phyloP scores from a whole-genome alignment of 1,140 invertebrate genomes.

The Neodiprion lecontei region DNA sequence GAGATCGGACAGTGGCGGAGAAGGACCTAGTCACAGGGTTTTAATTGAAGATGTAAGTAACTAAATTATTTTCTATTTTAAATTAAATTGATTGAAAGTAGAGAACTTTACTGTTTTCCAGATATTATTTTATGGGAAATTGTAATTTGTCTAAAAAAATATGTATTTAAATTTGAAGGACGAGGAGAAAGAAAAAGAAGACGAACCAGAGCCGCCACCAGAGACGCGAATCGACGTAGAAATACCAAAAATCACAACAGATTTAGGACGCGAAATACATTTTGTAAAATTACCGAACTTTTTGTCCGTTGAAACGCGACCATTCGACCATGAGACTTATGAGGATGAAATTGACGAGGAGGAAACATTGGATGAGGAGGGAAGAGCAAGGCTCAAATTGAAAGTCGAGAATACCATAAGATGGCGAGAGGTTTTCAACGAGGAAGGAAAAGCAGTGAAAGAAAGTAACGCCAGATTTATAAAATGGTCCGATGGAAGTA shows the following conservation, averaged over 20 bases:
- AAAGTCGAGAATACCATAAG: slow-evolving; percentile 98
- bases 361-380: slow-evolving; percentile 97
- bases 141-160: slow-evolving; percentile 13
- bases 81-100: slow-evolving; percentile 33
- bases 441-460: slow-evolving; percentile 82
- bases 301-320: slow-evolving; percentile 89
- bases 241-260: slow-evolving; percentile 93
- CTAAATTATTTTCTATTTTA: slow-evolving; percentile 24
- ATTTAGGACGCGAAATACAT: slow-evolving; percentile 90
- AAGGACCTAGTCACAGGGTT: slow-evolving; percentile 46
- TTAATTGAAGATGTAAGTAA: slow-evolving; percentile 60
- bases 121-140: slow-evolving; percentile 19
- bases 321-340: slow-evolving; percentile 94
- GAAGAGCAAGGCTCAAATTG: slow-evolving; percentile 87
- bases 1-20: slow-evolving; percentile 51
- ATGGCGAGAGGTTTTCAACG: slow-evolving; percentile 89
- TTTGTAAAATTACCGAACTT: slow-evolving; percentile 96
- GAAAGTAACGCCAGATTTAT: slow-evolving; percentile 97
- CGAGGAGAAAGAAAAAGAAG: slow-evolving; percentile 72
- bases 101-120: slow-evolving; percentile 32
- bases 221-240: slow-evolving; percentile 96
- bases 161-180: slow-evolving; percentile 46
- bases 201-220: slow-evolving; percentile 79
- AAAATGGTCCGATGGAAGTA: slow-evolving; percentile 96
- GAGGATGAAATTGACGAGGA: slow-evolving; percentile 99